Conservation (phyloP, 2,113 vertebrate species). For the Ochotona curzoniae region DNA sequence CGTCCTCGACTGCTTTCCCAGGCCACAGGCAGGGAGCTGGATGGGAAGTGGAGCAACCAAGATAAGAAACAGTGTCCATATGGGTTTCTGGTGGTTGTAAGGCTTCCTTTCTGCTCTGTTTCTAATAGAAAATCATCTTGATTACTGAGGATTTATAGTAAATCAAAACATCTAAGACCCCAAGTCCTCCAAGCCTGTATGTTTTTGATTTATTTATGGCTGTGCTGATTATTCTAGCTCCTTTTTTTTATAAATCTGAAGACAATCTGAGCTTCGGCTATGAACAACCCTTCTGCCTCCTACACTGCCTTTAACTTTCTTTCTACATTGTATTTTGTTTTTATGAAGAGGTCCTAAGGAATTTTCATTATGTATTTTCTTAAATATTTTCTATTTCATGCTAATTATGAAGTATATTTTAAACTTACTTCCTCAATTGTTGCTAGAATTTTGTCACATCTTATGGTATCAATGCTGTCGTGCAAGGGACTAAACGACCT, state of each 20-base stretch:
- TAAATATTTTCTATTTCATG: not conserved
- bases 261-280: not conserved
- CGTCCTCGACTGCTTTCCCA: no score
- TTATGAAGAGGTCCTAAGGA: not conserved
- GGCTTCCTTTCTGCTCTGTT: not conserved
- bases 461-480: not conserved
- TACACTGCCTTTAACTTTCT: not conserved
- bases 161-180: not conserved
- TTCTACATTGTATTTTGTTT: not conserved
- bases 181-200: not conserved
- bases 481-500: no score
- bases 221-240: not conserved
- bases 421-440: not conserved
- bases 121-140: not conserved
- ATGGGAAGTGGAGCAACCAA: no score
- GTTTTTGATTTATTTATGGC: not conserved
- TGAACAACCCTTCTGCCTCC: not conserved
- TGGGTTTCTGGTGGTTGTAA: no score
- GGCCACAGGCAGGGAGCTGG: no score
- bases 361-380: not conserved
- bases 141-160: not conserved
- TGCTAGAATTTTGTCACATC: not conserved
- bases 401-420: not conserved
- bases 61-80: no score
- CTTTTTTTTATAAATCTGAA: conserved; percentile 15